A percentile compares a stretch with the other conserved stretches of the same genome.
Evolutionary conservation across 2,888 invertebrate genomes (phyloP).

Genomic region (Anthophora plumipes): DNA sequence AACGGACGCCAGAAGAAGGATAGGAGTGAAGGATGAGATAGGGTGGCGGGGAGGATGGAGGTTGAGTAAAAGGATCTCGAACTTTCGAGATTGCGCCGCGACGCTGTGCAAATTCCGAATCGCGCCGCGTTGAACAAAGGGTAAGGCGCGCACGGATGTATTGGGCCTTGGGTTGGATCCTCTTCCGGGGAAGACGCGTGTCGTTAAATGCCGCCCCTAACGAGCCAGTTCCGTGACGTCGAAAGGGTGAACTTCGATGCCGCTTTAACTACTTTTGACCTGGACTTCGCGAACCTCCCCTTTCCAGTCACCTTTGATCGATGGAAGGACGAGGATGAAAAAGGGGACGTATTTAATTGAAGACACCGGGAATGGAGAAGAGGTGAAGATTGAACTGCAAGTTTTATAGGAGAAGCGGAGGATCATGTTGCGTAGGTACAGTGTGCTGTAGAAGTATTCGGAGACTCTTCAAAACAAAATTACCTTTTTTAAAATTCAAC

Average conservation of each 20-base stretch:
- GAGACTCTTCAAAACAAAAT: too few species aligned
- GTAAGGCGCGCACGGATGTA: slow-evolving; percentile 29
- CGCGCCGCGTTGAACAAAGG: slow-evolving; percentile 60
- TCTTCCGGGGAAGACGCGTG: slow-evolving; percentile 53
- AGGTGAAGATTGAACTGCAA: too few species aligned
- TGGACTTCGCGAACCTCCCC: too few species aligned
- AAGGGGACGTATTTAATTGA: too few species aligned
- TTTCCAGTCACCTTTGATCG: too few species aligned
- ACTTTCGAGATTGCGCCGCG: slow-evolving; percentile 80
- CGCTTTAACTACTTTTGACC: too few species aligned
- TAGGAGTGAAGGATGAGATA: slow-evolving; percentile 1
- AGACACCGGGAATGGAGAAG: too few species aligned
- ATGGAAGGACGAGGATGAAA: too few species aligned
- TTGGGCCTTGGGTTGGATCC: slow-evolving; percentile 27
- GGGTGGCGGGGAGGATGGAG: slow-evolving; percentile 26
- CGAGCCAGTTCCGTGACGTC: slow-evolving; percentile 11
- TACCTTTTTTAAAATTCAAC: too few species aligned
- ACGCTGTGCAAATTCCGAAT: slow-evolving; percentile 70
- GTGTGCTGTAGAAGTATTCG: too few species aligned
- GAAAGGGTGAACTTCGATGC: neutral
- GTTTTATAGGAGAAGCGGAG: too few species aligned
- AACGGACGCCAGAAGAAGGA: slow-evolving; percentile 54
- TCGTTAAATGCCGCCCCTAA: slow-evolving; percentile 44
- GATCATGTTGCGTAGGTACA: too few species aligned
- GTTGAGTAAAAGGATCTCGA: slow-evolving; percentile 79